phyloP scores from a whole-genome alignment of 2,113 vertebrate genomes.

The Aix galericulata region DNA sequence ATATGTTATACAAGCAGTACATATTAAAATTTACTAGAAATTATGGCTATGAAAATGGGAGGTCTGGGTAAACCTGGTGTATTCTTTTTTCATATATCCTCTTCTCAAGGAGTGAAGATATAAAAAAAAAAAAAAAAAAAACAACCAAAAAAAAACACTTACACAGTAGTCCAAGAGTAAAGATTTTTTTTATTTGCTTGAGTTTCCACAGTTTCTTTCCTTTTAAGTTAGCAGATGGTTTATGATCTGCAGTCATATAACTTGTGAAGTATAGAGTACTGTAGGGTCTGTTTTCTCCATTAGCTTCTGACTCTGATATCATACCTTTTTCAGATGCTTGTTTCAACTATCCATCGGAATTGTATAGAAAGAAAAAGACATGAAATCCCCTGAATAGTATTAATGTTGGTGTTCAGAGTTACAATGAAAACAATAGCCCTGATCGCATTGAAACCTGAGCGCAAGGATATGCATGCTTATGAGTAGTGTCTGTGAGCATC shows the following conservation, averaged over 20 bases:
- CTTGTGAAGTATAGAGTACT: neutral
- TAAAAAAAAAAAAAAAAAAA: neutral
- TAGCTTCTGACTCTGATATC: neutral
- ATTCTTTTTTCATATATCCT: neutral
- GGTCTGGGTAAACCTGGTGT: neutral
- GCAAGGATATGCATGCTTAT: neutral
- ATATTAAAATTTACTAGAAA: neutral
- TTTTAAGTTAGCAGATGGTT: neutral
- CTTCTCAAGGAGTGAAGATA: neutral
- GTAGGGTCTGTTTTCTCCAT: neutral
- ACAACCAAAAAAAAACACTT: neutral
- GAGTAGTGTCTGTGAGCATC: neutral
- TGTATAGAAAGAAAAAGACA: neutral
- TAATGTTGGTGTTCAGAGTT: neutral
- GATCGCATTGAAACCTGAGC: neutral
- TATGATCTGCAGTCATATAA: neutral
- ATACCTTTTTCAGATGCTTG: neutral
- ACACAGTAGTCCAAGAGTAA: neutral
- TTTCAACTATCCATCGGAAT: neutral
- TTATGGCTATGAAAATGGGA: neutral
- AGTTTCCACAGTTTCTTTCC: neutral
- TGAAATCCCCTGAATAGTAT: neutral
- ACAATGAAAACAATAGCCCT: neutral
- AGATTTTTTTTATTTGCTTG: neutral
- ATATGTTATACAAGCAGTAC: neutral